phyloP scores from a whole-genome alignment of 2,888 invertebrate species.

The Zonitis immaculata region DNA sequence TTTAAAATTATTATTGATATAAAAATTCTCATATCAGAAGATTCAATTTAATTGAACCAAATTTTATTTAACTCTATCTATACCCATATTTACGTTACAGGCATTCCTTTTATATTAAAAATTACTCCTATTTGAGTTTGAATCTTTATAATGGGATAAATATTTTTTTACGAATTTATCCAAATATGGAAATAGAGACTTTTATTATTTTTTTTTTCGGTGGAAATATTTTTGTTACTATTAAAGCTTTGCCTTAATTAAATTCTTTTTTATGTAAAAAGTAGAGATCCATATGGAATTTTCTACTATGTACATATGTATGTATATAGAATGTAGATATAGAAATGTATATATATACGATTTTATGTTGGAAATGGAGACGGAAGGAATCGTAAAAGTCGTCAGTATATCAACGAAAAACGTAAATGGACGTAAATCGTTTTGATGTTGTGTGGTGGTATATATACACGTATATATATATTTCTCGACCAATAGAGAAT shows the following conservation, averaged over 20 bases:
- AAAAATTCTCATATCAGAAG: neutral
- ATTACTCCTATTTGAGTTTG: neutral
- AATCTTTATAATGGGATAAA: neutral
- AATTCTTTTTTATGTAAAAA: neutral
- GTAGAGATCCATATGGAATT: neutral
- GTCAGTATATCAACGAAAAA: neutral
- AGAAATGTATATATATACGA: too few species aligned
- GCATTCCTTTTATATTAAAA: neutral
- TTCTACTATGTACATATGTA: neutral
- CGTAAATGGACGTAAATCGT: neutral
- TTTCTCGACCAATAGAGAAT: constrained; percentile 1
- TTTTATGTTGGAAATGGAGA: neutral
- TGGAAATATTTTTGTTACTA: too few species aligned
- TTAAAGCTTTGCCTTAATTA: neutral
- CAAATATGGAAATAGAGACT: neutral
- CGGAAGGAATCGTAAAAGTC: neutral
- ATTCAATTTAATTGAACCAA: neutral
- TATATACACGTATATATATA: too few species aligned
- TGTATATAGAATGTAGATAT: too few species aligned
- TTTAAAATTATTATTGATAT: neutral
- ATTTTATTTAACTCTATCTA: neutral
- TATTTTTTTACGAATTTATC: neutral
- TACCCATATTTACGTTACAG: neutral
- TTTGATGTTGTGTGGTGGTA: neutral
- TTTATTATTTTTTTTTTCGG: neutral